Evolutionary conservation across 92 coral and sea anemone genomes (phyloP), one percentile per base, ranked within the genome.

Genomic region (Galaxea fascicularis): DNA sequence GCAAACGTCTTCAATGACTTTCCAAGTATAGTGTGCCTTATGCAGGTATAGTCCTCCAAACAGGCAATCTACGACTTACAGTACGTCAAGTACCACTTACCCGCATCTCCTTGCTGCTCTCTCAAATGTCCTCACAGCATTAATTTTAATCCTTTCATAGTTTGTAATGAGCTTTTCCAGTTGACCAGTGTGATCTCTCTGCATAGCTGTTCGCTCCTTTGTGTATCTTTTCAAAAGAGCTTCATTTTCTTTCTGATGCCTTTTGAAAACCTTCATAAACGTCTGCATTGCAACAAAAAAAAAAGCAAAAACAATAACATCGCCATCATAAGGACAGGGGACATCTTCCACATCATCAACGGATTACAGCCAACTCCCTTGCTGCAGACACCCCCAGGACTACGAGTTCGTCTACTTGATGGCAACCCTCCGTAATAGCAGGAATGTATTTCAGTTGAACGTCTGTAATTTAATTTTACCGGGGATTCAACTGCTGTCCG

Each of bases 181-280:
- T 57, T 93, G 89, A 57, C 91, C 85, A 15, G 98, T 92, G 86
- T 96, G 99, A 49, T 86, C 65, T 63, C 93, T 90, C 63, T 91
- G 93, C 94, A 96, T 88, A 31, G 87, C 84, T 26, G 80, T 63
- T 45, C 98, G 90, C 72, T 96, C 99, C 92, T 96, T 96, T 59
- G 83, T 90, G 90, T 92, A 87, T 53, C 88, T 95, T 83, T 94
- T 96, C 67, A 88, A 89, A 16, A 89, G 82, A 26, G 92, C 78
- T 69, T 97, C 99, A 47, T 87, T 77, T 60, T 95, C 99, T 52
- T 92, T 94, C 83, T 95, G 99, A 57, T 95, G 94, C 56, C 92
- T 82, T 81, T 97, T 97, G 77, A 87, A 30, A 28, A 88, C 92
- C 83, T 93, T 95, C 13, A 92, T 7, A 89, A 88, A 97, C 31